Conservation (phyloP, 2,113 vertebrate genomes). For the Amazona guildingii region DNA sequence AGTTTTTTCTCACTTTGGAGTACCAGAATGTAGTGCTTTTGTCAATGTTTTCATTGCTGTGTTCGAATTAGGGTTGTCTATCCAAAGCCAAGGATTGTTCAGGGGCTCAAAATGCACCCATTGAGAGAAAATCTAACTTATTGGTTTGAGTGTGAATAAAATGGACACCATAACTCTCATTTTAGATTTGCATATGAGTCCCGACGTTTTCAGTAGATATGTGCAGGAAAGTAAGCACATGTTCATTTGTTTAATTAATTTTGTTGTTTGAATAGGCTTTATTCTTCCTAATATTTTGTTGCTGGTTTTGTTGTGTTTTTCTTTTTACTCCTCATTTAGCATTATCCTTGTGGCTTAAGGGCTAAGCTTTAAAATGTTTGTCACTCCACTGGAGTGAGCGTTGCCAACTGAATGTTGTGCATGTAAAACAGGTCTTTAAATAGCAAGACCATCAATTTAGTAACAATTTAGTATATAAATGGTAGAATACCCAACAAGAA, state of each 20-base stretch:
- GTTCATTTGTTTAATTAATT: neutral
- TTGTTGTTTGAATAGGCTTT: neutral
- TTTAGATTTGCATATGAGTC: neutral
- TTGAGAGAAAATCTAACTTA: neutral
- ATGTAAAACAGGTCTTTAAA: constrained; percentile 30
- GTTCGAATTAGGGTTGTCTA: neutral
- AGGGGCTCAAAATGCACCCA: neutral
- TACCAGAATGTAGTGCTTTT: neutral
- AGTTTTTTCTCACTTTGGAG: neutral
- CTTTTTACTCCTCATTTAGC: neutral
- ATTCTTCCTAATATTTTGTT: neutral
- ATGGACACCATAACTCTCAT: neutral
- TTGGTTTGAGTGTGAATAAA: neutral
- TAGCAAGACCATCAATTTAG: constrained; percentile 1
- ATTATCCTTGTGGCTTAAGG: neutral
- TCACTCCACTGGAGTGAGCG: neutral
- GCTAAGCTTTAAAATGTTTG: neutral
- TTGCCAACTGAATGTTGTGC: constrained; percentile 26
- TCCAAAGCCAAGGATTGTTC: neutral
- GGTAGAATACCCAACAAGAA: neutral
- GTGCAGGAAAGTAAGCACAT: neutral
- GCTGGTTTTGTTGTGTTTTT: neutral
- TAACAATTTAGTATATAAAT: neutral
- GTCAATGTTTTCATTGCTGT: neutral
- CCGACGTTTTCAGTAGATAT: neutral